Base-by-base conservation (phyloP, 1,140 invertebrate species). In the Penaeus vannamei region DNA sequence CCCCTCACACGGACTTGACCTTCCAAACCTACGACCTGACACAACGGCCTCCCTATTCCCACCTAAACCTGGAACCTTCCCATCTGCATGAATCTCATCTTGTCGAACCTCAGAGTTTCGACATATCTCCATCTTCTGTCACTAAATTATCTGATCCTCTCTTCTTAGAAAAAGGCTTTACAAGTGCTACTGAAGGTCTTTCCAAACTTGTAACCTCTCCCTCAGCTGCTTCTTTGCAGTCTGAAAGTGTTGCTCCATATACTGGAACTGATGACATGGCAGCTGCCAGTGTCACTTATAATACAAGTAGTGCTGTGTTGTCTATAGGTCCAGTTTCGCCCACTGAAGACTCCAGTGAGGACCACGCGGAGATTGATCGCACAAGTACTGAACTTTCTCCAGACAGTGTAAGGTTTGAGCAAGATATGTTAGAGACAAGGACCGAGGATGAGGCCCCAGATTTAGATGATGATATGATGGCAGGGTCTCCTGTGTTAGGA, bases 371-470 rank as follows among this genome's bases (percentile, higher is more conserved):
- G 86, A 91, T 90, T 79, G 91, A 91, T 46, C 84, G 91, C 32
- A 91, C 91, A 22, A 91, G 91, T 72, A 91, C 91, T 22, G 91
- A 91, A 77, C 29, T 87, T n/a, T 91, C 90, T 53, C 87, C 85
- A 32, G 91, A 91, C 81, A 91, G 90, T 81, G 91, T 91, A 3
- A 90, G 91, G n/a, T 91, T 91, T 29, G 92, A 92, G n/a, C 90
- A 92, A n/a, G 92, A 92, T 53, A 77, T 92, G 10, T 66, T 91
- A 22, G 92, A 92, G 81, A 92, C 92, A 0, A 86, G 92, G 29
- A 92, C 92, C 8, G 92, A 92, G 91, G 92, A 92, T 79, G 92
- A 92, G 86, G 92, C 92, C 19, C 92, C 92, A 0, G 92, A 92
- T 84, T 92, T 92, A 53, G 92, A 92, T 88, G 92, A 92, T 77